Evolutionary conservation across 2,113 vertebrate species (phyloP), one percentile per base, ranked within the genome.

Genomic region (Phaethon lepturus): DNA sequence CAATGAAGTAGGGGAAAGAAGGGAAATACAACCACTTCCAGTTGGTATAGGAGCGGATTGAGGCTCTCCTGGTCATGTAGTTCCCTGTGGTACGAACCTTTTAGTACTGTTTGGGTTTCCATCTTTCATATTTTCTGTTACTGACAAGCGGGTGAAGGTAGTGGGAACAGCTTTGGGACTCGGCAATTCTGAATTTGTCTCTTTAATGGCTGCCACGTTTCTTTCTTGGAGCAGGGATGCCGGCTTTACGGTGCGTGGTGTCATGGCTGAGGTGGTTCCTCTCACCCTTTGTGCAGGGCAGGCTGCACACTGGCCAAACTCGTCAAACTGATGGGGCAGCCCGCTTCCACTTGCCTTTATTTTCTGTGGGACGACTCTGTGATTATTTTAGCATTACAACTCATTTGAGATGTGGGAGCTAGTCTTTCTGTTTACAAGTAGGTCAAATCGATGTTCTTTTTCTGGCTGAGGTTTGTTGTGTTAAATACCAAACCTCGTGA

Each of bases 171-270:
- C 64, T 91, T 58, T 68, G 47, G 49, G 38, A 56, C 38, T 40
- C 10, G 0, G 18, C 60, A 59, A 0, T 81, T 60, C 23, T 60
- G 79, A 11, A 7, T 93, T 90, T 86, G 28, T 44, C 8, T 92
- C 20, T 77, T 25, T 53, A 38, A 31, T 29, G 55, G 6, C 17
- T 86, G 47, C 67, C 71, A 73, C 5, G 44, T 88, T 88, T 68
- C 76, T 83, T 64, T 79, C 95, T 96, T 13, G 58, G 71, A 94
- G 91, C 83, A 52, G 67, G 66, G 60, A 6, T 76, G 93, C 71
- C 59, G 40, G n/a, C 5, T 0, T 66, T 38, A 15, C 3, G 3
- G 78, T 69, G 23, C 7, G 18, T 92, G 91, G 82, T 8, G 0
- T 74, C 72, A 5, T 5, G 12, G 44, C 76, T 49, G 14, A 35